Conservation (phyloP, 2,888 invertebrate genomes). For the Tridacna gigas region DNA sequence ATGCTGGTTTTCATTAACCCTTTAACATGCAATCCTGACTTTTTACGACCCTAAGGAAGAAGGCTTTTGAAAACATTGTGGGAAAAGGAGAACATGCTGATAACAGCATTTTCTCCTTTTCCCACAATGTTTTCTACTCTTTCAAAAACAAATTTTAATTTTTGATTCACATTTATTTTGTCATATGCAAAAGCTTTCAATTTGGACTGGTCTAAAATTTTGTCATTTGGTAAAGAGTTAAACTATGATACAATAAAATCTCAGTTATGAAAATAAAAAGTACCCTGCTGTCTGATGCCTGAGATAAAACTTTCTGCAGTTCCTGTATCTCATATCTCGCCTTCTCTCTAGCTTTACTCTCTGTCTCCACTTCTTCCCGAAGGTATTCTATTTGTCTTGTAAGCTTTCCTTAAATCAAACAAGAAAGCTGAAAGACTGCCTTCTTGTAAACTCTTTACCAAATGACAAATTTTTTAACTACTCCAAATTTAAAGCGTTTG, state of each 20-base stretch:
- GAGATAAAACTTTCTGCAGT: slow-evolving; percentile 74
- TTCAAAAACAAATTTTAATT: background rate
- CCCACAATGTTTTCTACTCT: background rate
- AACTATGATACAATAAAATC: background rate
- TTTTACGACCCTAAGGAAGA: background rate
- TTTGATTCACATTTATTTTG: background rate
- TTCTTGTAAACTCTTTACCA: too few relatives aligned
- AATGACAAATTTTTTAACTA: too few relatives aligned
- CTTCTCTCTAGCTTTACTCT: slow-evolving; percentile 67
- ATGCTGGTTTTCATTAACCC: background rate
- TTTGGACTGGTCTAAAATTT: background rate
- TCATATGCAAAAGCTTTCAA: background rate
- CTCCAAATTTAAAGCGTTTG: too few relatives aligned
- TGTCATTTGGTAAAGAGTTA: background rate
- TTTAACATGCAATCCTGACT: background rate
- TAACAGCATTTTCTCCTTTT: slow-evolving; percentile 2
- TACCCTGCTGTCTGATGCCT: slow-evolving; percentile 75
- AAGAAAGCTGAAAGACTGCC: too few relatives aligned
- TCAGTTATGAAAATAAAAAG: slow-evolving; percentile 9
- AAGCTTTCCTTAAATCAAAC: slow-evolving; percentile 60
- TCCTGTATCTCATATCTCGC: slow-evolving; percentile 73
- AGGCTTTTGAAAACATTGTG: background rate
- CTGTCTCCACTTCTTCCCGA: slow-evolving; percentile 72
- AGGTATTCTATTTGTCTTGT: slow-evolving; percentile 71
- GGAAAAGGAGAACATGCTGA: background rate